Conservation (phyloP, 2,888 invertebrate genomes). For the Neria commutata region DNA sequence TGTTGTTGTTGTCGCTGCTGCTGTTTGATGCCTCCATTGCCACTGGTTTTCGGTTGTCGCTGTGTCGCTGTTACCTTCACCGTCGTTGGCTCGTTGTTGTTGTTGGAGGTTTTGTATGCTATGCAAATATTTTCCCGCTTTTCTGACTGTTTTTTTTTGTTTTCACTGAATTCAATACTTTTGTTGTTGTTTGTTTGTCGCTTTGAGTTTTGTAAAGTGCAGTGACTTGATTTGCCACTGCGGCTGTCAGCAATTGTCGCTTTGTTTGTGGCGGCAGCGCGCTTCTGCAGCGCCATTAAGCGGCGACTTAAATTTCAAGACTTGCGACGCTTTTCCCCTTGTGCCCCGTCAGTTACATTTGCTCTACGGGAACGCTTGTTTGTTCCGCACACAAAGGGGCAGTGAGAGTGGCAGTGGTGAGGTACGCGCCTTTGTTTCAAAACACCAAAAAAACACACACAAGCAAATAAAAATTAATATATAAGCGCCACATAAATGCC, state of each 20-base stretch:
- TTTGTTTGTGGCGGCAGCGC: conserved; percentile 15
- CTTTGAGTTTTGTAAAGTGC: not conserved
- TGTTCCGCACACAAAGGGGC: not conserved
- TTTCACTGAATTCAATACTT: conserved; percentile 7
- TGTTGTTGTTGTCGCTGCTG: not conserved
- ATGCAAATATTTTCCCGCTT: not conserved
- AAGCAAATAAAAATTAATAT: conserved; percentile 10
- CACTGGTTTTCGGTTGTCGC: conserved; percentile 36
- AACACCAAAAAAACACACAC: not conserved
- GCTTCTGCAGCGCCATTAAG: conserved; percentile 28
- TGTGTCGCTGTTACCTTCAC: conserved; percentile 51
- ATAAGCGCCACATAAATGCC: conserved; percentile 11
- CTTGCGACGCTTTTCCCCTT: not conserved
- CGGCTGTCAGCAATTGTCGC: not conserved
- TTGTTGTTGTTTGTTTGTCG: conserved; percentile 2
- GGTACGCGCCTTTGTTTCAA: no score
- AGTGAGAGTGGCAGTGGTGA: not conserved
- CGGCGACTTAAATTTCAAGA: conserved; percentile 27
- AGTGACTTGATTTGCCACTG: no score
- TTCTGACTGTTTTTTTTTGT: no score
- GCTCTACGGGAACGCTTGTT: not conserved
- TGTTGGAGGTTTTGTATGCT: not conserved
- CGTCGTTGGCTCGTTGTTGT: not conserved
- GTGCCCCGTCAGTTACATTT: not conserved
- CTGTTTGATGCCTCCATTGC: not conserved